Evolutionary conservation across 1,140 invertebrate species (phyloP).

Genomic region (Apis florea): DNA sequence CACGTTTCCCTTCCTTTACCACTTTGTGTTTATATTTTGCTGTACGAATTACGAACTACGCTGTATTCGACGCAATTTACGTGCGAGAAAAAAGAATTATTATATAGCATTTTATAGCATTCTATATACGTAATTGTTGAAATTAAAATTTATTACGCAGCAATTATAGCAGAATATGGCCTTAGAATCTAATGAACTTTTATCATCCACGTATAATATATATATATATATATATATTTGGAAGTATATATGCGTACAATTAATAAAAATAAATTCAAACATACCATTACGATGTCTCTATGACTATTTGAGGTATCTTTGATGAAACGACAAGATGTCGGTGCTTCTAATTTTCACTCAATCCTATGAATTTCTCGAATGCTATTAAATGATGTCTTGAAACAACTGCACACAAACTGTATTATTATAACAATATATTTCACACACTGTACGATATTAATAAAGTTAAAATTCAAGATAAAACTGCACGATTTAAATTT

Average conservation of each 20-base stretch:
- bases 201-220: too few species aligned
- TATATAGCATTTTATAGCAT: too few species aligned
- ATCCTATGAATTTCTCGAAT: background rate
- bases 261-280: background rate
- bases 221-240: background rate
- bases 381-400: too few species aligned
- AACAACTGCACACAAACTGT: background rate
- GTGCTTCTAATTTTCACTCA: background rate
- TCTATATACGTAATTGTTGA: too few species aligned
- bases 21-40: background rate
- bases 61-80: background rate
- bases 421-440: background rate
- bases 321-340: background rate
- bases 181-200: too few species aligned
- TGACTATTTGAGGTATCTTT: too few species aligned
- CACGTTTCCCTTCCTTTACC: slow-evolving; percentile 1
- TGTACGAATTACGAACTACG: background rate
- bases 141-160: too few species aligned
- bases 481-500: background rate
- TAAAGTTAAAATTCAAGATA: background rate
- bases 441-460: too few species aligned
- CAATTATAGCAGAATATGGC: too few species aligned
- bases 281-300: too few species aligned
- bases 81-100: too few species aligned
- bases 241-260: background rate